Conservation (phyloP, 2,888 invertebrate species). For the Acrobasis suavella region DNA sequence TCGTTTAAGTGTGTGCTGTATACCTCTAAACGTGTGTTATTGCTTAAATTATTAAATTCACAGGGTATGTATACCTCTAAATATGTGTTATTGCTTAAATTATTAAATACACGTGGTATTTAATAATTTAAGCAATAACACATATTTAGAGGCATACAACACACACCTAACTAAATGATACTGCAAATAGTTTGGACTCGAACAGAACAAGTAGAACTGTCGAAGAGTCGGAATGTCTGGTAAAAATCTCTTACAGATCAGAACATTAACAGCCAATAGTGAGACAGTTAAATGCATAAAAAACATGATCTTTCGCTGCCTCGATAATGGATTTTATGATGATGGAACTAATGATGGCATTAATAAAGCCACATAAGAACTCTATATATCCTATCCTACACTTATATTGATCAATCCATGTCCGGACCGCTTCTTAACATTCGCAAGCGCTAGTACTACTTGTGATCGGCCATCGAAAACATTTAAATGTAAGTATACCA, state of each 20-base stretch:
- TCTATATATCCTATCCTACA: too few relatives aligned
- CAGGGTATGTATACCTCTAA: constrained; percentile 15
- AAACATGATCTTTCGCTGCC: constrained; percentile 9
- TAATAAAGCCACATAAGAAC: too few relatives aligned
- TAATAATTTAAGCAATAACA: not conserved
- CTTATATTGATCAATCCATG: too few relatives aligned
- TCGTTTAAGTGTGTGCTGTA: not conserved
- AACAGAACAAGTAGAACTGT: not conserved
- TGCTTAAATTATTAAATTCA: constrained; percentile 1
- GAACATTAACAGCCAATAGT: not conserved
- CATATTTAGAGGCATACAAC: too few relatives aligned
- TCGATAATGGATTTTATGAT: constrained; percentile 1
- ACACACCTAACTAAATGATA: not conserved
- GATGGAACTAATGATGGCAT: too few relatives aligned
- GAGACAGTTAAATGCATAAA: too few relatives aligned
- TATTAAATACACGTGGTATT: constrained; percentile 10
- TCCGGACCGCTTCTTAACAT: too few relatives aligned
- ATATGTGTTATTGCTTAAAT: not conserved
- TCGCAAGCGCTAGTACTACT: too few relatives aligned
- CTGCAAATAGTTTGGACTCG: not conserved
- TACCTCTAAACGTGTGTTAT: not conserved
- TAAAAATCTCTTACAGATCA: not conserved
- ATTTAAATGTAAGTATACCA: too few relatives aligned
- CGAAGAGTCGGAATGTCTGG: not conserved
- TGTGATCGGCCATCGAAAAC: too few relatives aligned